phyloP scores from a whole-genome alignment of 2,113 vertebrate species.

The Uropsilus gracilis region DNA sequence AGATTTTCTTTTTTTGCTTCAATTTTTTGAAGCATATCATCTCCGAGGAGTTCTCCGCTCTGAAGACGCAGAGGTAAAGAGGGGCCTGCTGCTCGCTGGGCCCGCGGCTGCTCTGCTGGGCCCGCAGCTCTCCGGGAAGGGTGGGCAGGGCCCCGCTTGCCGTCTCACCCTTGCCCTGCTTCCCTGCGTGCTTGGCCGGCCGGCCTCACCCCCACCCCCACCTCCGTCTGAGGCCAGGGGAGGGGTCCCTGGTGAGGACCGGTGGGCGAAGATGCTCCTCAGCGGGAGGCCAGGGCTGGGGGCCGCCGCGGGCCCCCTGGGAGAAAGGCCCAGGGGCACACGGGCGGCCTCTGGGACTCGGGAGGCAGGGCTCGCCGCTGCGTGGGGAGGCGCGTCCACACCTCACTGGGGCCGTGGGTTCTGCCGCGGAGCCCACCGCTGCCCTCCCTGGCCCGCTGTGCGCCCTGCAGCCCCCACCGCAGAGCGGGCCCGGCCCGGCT shows the following conservation, averaged over 20 bases:
- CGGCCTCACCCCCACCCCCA: slow-evolving; percentile 50
- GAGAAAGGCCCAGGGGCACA: not conserved
- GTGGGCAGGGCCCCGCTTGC: slow-evolving; percentile 52
- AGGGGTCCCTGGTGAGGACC: slow-evolving; percentile 2
- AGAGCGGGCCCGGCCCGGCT: not conserved
- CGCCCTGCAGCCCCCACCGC: not conserved
- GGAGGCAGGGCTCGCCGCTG: not conserved
- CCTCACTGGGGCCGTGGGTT: not conserved
- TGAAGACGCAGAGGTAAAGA: slow-evolving; percentile 93
- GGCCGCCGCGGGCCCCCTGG: not conserved
- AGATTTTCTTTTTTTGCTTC: slow-evolving; percentile 99
- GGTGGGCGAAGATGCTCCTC: not conserved
- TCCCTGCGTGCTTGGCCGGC: slow-evolving; percentile 80
- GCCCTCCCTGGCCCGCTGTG: not conserved
- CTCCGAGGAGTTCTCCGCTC: slow-evolving; percentile 96
- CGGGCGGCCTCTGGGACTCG: not conserved
- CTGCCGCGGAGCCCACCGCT: no score
- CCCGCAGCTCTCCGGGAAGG: not conserved
- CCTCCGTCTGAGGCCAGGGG: slow-evolving; percentile 27
- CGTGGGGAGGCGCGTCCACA: not conserved
- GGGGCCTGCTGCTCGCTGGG: not conserved
- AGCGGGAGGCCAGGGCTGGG: not conserved
- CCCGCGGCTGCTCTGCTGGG: no score
- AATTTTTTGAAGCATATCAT: slow-evolving; percentile 99
- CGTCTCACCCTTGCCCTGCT: slow-evolving; percentile 79